Percentiles rank a stretch among this genome's conserved stretches.
These are phyloP conservation scores for Leptocoma aspasia DNA, from an alignment of 2,113 vertebrate species.

Conservation along the genomic window DNA sequence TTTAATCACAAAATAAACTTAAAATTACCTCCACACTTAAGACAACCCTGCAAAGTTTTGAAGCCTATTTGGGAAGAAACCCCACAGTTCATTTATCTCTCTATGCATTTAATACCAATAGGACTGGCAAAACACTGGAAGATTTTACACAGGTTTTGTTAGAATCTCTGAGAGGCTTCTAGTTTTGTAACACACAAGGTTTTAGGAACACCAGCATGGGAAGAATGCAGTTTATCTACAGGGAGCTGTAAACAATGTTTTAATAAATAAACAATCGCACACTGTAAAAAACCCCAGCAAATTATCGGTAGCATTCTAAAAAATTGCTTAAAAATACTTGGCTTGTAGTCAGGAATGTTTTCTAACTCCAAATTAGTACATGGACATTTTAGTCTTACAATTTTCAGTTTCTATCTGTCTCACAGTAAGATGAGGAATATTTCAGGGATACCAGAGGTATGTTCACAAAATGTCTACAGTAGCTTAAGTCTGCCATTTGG, in stretches of 20 bases:
- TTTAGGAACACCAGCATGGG: neutral
- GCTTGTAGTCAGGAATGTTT: neutral
- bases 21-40: neutral
- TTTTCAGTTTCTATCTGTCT: constrained; percentile 3
- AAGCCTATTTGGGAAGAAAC: neutral
- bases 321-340: neutral
- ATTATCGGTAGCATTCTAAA: neutral
- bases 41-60: neutral
- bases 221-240: neutral
- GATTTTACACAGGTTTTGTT: neutral
- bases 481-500: neutral
- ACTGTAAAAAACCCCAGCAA: neutral
- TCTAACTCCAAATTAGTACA: neutral
- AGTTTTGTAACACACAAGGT: neutral
- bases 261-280: neutral
- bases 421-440: neutral
- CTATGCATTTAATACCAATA: neutral
- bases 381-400: neutral
- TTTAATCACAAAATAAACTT: neutral
- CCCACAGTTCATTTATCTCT: neutral
- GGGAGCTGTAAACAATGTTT: neutral
- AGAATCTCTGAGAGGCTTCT: neutral
- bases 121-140: neutral
- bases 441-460: neutral
- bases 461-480: neutral